These are phyloP conservation scores for Tenualosa thibaudeaui DNA, from an alignment of 2,797 vertebrate species.

Conservation along the genomic window DNA sequence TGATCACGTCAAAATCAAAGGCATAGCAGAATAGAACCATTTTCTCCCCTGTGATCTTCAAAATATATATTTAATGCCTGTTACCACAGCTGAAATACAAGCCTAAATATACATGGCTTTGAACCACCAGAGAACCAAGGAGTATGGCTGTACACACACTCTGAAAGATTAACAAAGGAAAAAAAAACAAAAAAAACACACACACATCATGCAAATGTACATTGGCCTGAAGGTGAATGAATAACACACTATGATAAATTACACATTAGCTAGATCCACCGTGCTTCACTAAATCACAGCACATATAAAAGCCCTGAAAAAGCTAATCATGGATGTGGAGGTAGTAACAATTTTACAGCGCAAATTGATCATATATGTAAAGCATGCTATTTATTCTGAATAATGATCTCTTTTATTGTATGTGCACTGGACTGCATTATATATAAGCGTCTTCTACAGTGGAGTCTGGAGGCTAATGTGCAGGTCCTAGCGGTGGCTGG, in stretches of 20 bases:
- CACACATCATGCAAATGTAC: neutral
- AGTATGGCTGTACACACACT: neutral
- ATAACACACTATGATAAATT: neutral
- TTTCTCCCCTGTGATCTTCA: neutral
- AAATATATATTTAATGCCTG: neutral
- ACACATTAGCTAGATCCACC: neutral
- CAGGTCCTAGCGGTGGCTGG: neutral
- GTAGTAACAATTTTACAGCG: neutral
- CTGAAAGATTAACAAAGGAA: neutral
- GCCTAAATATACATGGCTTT: neutral
- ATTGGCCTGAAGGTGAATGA: neutral
- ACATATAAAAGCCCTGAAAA: neutral
- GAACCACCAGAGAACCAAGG: neutral
- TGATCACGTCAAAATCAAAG: too few relatives aligned
- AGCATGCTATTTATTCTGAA: neutral
- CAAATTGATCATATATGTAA: neutral
- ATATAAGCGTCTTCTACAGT: neutral
- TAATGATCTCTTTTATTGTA: neutral
- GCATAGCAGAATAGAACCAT: neutral
- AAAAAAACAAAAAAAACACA: neutral
- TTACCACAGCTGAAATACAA: slow-evolving; percentile 4
- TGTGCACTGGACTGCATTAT: neutral
- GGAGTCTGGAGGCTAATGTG: neutral
- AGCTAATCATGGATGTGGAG: neutral
- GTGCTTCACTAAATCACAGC: neutral